Evolutionary conservation across 2,797 vertebrate species (phyloP).

Genomic region (Hydrolagus colliei): DNA sequence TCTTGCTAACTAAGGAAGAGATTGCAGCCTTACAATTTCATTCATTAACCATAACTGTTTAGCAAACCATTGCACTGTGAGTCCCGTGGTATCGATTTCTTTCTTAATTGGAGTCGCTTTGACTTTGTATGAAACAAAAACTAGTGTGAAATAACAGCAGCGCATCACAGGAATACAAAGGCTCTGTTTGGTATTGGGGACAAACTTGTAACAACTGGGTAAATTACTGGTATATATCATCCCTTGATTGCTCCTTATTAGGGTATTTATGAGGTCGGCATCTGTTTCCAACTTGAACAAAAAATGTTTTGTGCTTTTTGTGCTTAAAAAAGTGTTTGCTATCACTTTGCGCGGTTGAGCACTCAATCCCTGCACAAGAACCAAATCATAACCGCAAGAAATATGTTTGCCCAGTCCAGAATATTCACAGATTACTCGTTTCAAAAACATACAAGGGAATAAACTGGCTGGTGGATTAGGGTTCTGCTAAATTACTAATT

Average conservation of each 20-base stretch:
- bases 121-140: neutral
- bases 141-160: too few relatives aligned
- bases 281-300: neutral
- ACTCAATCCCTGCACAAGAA: neutral
- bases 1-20: neutral
- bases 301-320: slow-evolving; percentile 12
- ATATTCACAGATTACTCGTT: neutral
- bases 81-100: neutral
- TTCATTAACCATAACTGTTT: neutral
- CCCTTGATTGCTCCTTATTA: neutral
- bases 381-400: neutral
- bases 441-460: neutral
- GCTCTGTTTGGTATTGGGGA: too few relatives aligned
- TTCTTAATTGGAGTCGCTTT: neutral
- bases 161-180: too few relatives aligned
- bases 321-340: neutral
- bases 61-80: neutral
- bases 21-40: neutral
- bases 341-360: neutral
- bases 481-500: neutral
- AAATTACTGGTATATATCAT: neutral
- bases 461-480: neutral
- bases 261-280: neutral
- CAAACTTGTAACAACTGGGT: too few relatives aligned
- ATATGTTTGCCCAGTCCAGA: neutral